Percentiles rank a stretch among this genome's conserved stretches.
Conservation (phyloP, 2,113 vertebrate species). For the Eptesicus fuscus region DNA sequence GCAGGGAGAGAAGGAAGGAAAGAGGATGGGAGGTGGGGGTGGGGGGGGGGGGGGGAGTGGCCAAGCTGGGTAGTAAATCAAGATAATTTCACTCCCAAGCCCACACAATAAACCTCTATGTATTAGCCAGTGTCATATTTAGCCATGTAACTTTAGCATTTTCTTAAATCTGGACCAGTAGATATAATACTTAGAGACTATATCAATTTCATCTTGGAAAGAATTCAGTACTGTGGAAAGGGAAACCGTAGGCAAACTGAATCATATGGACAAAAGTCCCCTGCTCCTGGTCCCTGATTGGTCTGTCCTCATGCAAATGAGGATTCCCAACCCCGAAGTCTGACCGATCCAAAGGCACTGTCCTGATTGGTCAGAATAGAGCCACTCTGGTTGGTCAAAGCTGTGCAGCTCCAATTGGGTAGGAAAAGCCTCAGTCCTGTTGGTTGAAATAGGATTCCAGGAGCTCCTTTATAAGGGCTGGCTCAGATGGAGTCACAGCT, state of each 20-base stretch:
- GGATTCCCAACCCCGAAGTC: not conserved
- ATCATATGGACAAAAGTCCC: not conserved
- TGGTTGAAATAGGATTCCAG: not conserved
- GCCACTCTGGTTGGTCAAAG: not conserved
- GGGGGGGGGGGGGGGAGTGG: not conserved
- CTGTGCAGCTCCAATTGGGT: not conserved
- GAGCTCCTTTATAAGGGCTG: not conserved
- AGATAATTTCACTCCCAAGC: not conserved
- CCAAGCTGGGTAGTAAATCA: not conserved
- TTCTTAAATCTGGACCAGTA: not conserved
- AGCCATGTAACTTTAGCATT: not conserved
- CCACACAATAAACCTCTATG: not conserved
- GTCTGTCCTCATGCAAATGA: not conserved
- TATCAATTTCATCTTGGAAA: not conserved
- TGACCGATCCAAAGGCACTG: not conserved
- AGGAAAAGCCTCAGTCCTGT: not conserved
- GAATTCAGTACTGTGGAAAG: not conserved
- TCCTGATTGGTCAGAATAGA: not conserved
- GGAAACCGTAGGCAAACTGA: not conserved
- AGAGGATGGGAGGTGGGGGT: no score
- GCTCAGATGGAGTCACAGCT: not conserved
- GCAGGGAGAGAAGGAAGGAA: not conserved
- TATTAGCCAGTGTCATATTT: not conserved
- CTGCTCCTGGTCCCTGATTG: not conserved
- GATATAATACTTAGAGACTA: not conserved